Evolutionary conservation across 1,140 invertebrate species (phyloP), one percentile per base, ranked within the genome.

Genomic region (Luehdorfia chinensis): DNA sequence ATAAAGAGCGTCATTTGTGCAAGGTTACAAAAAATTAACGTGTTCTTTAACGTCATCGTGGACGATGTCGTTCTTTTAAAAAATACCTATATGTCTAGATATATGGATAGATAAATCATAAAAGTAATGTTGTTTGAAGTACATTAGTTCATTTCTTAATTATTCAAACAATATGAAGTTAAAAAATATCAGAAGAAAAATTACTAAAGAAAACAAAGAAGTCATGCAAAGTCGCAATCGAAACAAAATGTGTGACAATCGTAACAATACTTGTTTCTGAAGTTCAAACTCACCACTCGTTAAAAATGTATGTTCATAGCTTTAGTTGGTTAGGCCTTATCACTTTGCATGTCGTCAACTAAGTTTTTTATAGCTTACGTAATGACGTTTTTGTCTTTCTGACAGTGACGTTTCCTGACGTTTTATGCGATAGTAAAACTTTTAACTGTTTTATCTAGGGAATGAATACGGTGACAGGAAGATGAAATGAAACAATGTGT

Each of bases 271-370:
- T 34, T 4, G 13, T 9, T 23, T 30, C 44, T 27, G 18, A 46
- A 21, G 18, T 36, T 54, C 43, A 55, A 65, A 61, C 47, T 57
- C 56, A 53, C 50, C 34, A 60, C 49, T 65, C 55, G 49, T 62
- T 51, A 59, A 59, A 65, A 60, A 60, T 56, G 52, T 59, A 59
- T 47, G 47, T 60, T 56, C 49, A 56, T 45, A 49, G 36, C 47
- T 49, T 39, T 50, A 55, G 58, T 52, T 56, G 46, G 48, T 50
- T 52, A 46, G 27, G 48, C 47, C 48, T 52, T 48, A 55, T 60
- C 53, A 51, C 52, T 51, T 59, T 51, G 36, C 48, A 55, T 55
- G 57, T 34, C 48, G 46, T 52, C 49, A 47, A 55, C 32, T 37
- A 31, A 48, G 54, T 39, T 57, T 59, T n/a, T 54, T 59, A 54